Conservation (phyloP, 2,113 vertebrate genomes). For the Microtus montanus region DNA sequence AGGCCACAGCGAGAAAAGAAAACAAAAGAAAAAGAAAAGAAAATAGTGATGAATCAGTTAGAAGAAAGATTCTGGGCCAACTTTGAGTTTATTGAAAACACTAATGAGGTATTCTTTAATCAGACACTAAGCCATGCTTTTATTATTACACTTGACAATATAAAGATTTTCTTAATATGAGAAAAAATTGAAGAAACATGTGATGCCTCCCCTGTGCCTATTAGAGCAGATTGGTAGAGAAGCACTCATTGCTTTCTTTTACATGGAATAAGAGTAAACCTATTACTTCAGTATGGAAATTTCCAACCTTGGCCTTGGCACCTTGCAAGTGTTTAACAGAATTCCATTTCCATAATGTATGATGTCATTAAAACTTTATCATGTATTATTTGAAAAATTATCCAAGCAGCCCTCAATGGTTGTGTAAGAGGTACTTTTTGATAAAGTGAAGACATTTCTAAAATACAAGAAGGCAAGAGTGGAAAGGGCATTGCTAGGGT, state of each 20-base stretch:
- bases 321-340: constrained; percentile 30
- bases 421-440: neutral
- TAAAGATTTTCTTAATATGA: constrained; percentile 4
- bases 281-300: neutral
- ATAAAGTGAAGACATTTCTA: neutral
- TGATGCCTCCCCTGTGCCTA: neutral
- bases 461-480: neutral
- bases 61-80: no score
- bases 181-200: neutral
- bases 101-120: no score
- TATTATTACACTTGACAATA: constrained; percentile 1
- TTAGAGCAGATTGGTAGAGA: neutral
- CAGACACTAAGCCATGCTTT: no score
- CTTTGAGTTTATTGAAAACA: no score
- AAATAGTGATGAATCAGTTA: no score
- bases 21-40: neutral
- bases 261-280: neutral
- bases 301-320: constrained; percentile 5
- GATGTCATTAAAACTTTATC: neutral
- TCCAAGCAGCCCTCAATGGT: neutral
- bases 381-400: constrained; percentile 51
- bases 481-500: neutral
- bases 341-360: constrained; percentile 15
- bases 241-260: neutral
- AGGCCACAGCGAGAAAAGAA: neutral